Conservation (phyloP, 2,797 vertebrate species). For the Sciurus carolinensis region DNA sequence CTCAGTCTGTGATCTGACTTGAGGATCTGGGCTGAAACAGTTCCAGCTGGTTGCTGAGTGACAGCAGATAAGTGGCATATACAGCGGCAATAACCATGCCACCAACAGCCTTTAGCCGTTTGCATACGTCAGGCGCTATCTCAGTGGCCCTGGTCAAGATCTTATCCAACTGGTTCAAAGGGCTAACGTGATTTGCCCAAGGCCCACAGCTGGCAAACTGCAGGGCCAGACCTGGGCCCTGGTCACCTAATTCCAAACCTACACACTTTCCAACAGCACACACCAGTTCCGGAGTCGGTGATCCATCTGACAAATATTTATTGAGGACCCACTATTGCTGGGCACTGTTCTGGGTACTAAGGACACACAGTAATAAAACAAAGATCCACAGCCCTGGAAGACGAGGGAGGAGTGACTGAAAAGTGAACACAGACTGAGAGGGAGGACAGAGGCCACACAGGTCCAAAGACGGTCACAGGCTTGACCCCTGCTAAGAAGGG, state of each 20-base stretch:
- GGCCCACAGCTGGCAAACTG: background rate
- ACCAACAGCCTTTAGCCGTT: background rate
- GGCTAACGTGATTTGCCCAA: background rate
- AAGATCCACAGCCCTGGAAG: background rate
- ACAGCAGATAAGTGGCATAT: background rate
- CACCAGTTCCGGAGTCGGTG: background rate
- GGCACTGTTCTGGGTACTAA: background rate
- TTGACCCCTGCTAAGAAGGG: background rate
- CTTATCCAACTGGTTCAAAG: background rate
- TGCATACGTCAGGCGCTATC: background rate
- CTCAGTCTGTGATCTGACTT: background rate
- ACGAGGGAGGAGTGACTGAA: background rate
- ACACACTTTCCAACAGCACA: background rate
- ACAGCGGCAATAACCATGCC: background rate
- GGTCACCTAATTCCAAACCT: background rate
- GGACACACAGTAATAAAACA: background rate
- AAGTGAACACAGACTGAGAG: background rate
- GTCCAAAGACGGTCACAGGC: too few species aligned
- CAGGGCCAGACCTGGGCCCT: background rate
- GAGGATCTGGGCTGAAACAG: background rate
- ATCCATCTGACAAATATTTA: background rate
- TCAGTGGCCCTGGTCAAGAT: background rate
- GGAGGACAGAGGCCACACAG: too few species aligned
- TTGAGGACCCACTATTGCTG: background rate
- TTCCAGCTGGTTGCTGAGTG: background rate